Conservation (phyloP, 2,888 invertebrate genomes). For the Aphrophora alni region DNA sequence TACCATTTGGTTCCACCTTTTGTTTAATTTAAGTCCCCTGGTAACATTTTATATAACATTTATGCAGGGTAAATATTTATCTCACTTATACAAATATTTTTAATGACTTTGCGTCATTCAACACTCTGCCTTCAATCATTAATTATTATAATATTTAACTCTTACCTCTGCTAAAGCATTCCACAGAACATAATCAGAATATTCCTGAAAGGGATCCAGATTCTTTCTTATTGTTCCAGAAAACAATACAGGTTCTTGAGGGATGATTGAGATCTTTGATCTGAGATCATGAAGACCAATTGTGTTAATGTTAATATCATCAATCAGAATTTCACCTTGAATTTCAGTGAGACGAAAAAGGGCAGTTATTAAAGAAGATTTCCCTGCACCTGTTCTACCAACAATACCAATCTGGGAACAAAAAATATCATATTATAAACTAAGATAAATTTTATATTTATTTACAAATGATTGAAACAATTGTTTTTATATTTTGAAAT, state of each 20-base stretch:
- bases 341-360: conserved; percentile 80
- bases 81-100: no score
- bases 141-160: no score
- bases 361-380: conserved; percentile 78
- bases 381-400: conserved; percentile 85
- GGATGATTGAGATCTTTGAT: conserved; percentile 81
- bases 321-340: conserved; percentile 81
- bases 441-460: no score
- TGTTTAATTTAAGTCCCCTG: no score
- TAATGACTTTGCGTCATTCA: no score
- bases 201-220: conserved; percentile 86
- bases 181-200: conserved; percentile 81
- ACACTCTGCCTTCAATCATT: no score
- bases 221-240: conserved; percentile 87
- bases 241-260: conserved; percentile 85
- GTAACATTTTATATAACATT: no score
- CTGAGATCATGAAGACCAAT: conserved; percentile 78
- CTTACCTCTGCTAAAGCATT: conserved; percentile 78
- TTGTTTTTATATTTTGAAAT: no score
- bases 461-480: no score
- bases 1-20: no score
- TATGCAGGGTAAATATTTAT: no score
- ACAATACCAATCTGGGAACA: conserved; percentile 75
- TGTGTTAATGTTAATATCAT: conserved; percentile 72
- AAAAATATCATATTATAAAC: no score